Evolutionary conservation across 37 sponge, comb jelly and placozoan species (phyloP).

Genomic region (Spongilla lacustris): DNA sequence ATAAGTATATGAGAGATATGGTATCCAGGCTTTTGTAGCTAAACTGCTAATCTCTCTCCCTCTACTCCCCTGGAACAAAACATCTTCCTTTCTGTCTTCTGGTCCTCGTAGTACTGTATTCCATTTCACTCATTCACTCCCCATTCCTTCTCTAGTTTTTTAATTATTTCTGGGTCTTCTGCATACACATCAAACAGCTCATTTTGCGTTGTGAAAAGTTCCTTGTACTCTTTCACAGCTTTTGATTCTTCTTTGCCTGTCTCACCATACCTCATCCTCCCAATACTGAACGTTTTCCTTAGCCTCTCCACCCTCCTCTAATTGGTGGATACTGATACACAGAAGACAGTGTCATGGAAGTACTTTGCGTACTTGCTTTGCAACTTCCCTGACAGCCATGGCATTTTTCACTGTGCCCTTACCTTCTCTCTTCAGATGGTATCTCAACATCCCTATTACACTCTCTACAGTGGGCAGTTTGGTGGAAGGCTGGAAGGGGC

Average conservation of each 20-base stretch:
- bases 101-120: background rate
- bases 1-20: background rate
- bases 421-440: background rate
- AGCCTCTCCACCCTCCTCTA: background rate
- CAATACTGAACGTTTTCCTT: background rate
- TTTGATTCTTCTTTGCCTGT: background rate
- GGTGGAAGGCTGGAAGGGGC: background rate
- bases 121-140: background rate
- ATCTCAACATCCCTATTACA: background rate
- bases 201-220: background rate
- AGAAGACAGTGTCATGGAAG: background rate
- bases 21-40: background rate
- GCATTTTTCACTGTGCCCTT: background rate
- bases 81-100: background rate
- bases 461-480: background rate
- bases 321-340: background rate
- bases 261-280: background rate
- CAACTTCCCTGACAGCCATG: background rate
- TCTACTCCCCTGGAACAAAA: background rate
- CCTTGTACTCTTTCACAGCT: slow-evolving; percentile 1
- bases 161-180: background rate
- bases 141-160: background rate
- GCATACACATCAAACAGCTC: background rate
- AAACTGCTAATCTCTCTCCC: background rate
- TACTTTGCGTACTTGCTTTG: background rate